Evolutionary conservation across 2,113 vertebrate genomes (phyloP).

Genomic region (Neogobius melanostomus): DNA sequence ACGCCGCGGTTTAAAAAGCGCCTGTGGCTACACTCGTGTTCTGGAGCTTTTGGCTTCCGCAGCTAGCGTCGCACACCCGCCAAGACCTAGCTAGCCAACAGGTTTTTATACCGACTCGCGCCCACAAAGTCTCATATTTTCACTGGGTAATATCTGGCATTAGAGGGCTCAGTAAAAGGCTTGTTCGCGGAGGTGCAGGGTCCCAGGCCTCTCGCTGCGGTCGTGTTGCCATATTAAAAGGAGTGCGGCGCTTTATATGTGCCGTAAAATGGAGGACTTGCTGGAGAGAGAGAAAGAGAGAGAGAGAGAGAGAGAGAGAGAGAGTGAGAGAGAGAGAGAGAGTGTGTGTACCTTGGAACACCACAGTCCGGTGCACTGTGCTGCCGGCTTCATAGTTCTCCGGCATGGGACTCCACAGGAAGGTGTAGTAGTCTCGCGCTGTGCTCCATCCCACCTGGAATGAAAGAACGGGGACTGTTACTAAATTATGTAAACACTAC

Average conservation of each 20-base stretch:
- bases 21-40: neutral
- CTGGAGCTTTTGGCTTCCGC: neutral
- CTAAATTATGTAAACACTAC: neutral
- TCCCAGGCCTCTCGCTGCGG: constrained; percentile 66
- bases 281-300: constrained; percentile 37
- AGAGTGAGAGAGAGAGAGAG: neutral
- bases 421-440: constrained; percentile 96
- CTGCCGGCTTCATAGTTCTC: constrained; percentile 90
- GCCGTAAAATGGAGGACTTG: constrained; percentile 66
- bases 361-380: constrained; percentile 86
- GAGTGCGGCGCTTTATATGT: constrained; percentile 69
- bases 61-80: constrained; percentile 30
- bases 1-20: neutral
- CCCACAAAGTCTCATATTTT: constrained; percentile 68
- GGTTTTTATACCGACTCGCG: constrained; percentile 57
- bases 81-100: constrained; percentile 19
- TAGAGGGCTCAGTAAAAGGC: constrained; percentile 67
- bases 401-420: constrained; percentile 95
- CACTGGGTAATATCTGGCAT: constrained; percentile 68
- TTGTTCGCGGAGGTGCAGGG: constrained; percentile 64
- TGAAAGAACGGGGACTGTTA: neutral
- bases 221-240: constrained; percentile 71
- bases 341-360: constrained; percentile 89
- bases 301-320: neutral
- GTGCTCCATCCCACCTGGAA: constrained; percentile 97